A percentile compares a stretch with the other conserved stretches of the same genome.
phyloP scores from a whole-genome alignment of 2,888 invertebrate genomes.

The Sphaerophoria rueppellii region DNA sequence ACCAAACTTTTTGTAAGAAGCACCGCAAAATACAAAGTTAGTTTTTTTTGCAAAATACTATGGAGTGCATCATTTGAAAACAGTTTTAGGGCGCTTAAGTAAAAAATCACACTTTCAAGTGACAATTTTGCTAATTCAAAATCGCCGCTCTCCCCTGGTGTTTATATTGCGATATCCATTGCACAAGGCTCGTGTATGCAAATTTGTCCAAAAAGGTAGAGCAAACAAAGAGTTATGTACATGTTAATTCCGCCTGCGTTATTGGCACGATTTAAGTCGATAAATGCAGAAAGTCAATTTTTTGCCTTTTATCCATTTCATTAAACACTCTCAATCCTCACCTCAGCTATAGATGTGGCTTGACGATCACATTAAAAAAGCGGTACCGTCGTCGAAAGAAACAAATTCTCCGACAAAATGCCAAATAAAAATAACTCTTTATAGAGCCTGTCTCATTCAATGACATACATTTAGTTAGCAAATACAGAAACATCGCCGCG shows the following conservation, averaged over 20 bases:
- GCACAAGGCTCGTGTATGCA: no score
- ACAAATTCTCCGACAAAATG: conserved; percentile 41
- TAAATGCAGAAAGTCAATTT: not conserved
- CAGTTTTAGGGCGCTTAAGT: not conserved
- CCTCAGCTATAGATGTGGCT: conserved; percentile 2
- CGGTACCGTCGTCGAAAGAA: not conserved
- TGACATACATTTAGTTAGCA: conserved; percentile 55
- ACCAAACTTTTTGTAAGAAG: conserved; percentile 13
- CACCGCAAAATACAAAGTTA: conserved; percentile 48
- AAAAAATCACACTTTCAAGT: no score
- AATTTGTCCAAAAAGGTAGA: no score
- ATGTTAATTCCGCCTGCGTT: conserved; percentile 46
- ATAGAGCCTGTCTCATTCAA: conserved; percentile 42
- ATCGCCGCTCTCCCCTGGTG: no score
- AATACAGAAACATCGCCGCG: not conserved
- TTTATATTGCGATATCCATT: no score
- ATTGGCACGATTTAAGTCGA: conserved; percentile 46
- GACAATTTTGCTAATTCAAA: no score
- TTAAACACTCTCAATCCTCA: conserved; percentile 21
- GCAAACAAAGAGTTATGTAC: no score
- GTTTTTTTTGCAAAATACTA: not conserved
- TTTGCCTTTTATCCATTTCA: conserved; percentile 18
- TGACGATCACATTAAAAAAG: conserved; percentile 1
- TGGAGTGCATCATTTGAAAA: no score
- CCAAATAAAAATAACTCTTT: conserved; percentile 34